Percentiles rank a stretch among this genome's conserved stretches.
Evolutionary conservation across 2,888 invertebrate genomes (phyloP).

Genomic region (Scaptodrosophila latifasciaeformis): DNA sequence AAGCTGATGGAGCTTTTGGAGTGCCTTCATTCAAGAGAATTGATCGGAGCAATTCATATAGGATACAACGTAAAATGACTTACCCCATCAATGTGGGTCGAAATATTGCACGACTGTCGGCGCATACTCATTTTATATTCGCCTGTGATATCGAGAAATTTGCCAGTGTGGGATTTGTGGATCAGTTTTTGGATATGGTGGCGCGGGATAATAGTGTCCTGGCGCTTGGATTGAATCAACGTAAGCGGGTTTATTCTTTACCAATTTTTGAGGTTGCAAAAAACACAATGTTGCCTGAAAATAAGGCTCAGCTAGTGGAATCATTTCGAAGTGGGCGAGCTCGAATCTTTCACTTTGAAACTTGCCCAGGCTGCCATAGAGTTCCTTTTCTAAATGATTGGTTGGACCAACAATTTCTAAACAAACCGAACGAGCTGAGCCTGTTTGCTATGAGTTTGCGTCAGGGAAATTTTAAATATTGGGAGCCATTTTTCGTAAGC

Average conservation of each 20-base stretch:
- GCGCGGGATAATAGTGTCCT: slow-evolving; percentile 79
- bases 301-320: slow-evolving; percentile 51
- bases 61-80: slow-evolving; percentile 79
- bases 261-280: slow-evolving; percentile 57
- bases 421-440: slow-evolving; percentile 27
- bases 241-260: slow-evolving; percentile 48
- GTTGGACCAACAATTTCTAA: no score
- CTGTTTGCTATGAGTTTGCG: slow-evolving; percentile 85
- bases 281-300: slow-evolving; percentile 42
- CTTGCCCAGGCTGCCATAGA: slow-evolving; percentile 55
- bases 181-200: slow-evolving; percentile 87
- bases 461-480: slow-evolving; percentile 81
- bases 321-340: slow-evolving; percentile 35
- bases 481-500: slow-evolving; percentile 95
- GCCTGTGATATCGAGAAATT: slow-evolving; percentile 92
- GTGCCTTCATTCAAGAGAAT: slow-evolving; percentile 54
- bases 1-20: slow-evolving; percentile 19
- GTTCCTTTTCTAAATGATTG: no score
- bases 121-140: slow-evolving; percentile 86
- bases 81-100: slow-evolving; percentile 93
- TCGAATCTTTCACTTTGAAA: slow-evolving; percentile 48
- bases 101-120: slow-evolving; percentile 87
- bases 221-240: slow-evolving; percentile 11
- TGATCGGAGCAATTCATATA: slow-evolving; percentile 78
- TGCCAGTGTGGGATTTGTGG: slow-evolving; percentile 86